These are phyloP conservation scores for Chaitophorus viminalis DNA, from an alignment of 2,888 invertebrate species.

Conservation along the genomic window DNA sequence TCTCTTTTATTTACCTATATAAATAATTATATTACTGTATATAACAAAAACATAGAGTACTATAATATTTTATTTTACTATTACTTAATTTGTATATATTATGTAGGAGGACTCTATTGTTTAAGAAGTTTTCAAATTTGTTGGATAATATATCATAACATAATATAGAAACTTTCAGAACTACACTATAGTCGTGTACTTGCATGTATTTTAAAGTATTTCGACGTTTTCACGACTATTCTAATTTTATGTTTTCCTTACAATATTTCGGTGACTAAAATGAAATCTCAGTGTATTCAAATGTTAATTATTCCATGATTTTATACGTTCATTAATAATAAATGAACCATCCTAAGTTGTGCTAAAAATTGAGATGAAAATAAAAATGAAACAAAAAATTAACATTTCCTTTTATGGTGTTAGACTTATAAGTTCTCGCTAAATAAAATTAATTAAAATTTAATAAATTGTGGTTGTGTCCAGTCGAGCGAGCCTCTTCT, in stretches of 20 bases:
- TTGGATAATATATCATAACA: background rate
- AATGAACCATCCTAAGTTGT: too few relatives aligned
- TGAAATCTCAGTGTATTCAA: background rate
- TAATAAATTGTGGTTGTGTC: too few relatives aligned
- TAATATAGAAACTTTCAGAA: background rate
- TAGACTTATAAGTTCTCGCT: too few relatives aligned
- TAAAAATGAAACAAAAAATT: too few relatives aligned
- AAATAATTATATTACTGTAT: background rate
- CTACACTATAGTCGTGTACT: background rate
- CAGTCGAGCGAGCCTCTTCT: too few relatives aligned
- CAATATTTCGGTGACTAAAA: background rate
- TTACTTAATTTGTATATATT: background rate
- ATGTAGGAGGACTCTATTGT: too few relatives aligned
- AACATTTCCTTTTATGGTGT: too few relatives aligned
- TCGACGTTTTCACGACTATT: background rate
- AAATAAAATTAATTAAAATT: too few relatives aligned
- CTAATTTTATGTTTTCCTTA: background rate
- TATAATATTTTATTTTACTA: background rate
- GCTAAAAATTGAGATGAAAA: too few relatives aligned
- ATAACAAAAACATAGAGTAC: background rate
- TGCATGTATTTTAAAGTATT: background rate
- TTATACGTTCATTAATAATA: too few relatives aligned
- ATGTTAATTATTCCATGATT: background rate
- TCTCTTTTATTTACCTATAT: conserved; percentile 23
- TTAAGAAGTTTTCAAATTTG: too few relatives aligned